Conservation (phyloP, 2,797 vertebrate genomes). For the Urosaurus nigricauda region DNA sequence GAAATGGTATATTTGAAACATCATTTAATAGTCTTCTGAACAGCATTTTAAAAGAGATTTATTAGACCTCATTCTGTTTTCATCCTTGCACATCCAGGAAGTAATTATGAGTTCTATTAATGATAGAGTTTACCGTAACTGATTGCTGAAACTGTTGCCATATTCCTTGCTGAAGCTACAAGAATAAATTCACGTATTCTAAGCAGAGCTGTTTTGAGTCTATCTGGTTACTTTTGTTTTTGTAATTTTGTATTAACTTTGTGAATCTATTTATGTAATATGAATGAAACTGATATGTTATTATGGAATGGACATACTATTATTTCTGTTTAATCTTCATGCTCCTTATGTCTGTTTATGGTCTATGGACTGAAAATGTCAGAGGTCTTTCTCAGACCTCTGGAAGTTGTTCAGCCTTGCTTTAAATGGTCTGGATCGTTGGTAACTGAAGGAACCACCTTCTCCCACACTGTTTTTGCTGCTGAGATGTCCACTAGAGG, state of each 20-base stretch:
- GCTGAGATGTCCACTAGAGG: not conserved
- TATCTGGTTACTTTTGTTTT: not conserved
- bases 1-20: not conserved
- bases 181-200: too few relatives aligned
- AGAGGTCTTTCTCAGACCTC: not conserved
- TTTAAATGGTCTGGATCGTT: not conserved
- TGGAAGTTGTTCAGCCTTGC: not conserved
- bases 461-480: not conserved
- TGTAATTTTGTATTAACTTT: not conserved
- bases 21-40: not conserved
- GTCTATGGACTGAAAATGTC: not conserved
- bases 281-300: not conserved
- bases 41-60: not conserved
- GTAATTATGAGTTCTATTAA: not conserved
- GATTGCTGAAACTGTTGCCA: not conserved
- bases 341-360: not conserved
- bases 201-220: too few relatives aligned
- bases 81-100: not conserved
- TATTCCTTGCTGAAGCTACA: too few relatives aligned
- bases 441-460: not conserved
- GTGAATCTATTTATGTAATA: not conserved
- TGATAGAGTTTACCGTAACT: not conserved
- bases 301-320: not conserved
- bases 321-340: not conserved
- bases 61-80: not conserved